Evolutionary conservation across 2,797 vertebrate species (phyloP).

Genomic region (Oceanodroma leucorhoa): DNA sequence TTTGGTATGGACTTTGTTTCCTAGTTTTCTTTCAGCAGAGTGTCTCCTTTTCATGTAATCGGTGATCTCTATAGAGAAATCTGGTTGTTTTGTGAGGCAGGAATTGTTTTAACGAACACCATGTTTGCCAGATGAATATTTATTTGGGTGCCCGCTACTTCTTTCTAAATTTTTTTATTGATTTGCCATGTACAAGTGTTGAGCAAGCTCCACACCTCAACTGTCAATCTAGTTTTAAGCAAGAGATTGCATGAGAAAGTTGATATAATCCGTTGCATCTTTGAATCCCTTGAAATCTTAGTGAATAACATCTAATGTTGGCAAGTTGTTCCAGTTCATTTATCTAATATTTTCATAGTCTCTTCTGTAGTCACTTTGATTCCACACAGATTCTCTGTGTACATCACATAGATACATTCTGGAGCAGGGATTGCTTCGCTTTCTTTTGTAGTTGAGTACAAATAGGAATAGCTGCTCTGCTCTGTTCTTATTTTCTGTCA

Average conservation of each 20-base stretch:
- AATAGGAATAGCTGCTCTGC: not conserved
- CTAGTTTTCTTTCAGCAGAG: not conserved
- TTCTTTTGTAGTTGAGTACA: not conserved
- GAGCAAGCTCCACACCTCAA: not conserved
- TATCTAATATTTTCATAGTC: not conserved
- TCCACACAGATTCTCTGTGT: not conserved
- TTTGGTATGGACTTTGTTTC: not conserved
- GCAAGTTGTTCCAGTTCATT: not conserved
- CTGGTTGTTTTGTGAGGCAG: not conserved
- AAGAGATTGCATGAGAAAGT: not conserved
- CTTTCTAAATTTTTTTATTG: not conserved
- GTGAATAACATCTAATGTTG: not conserved
- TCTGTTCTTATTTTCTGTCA: not conserved
- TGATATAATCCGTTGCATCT: not conserved
- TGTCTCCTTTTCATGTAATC: not conserved
- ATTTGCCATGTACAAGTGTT: not conserved
- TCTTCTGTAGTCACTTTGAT: not conserved
- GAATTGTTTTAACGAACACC: not conserved
- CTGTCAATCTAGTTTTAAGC: not conserved
- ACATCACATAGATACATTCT: not conserved
- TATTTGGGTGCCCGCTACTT: not conserved
- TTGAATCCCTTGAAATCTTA: not conserved
- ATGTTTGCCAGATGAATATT: not conserved
- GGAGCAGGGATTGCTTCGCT: not conserved
- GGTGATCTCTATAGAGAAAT: not conserved